Evolutionary conservation across 2,888 invertebrate genomes (phyloP), one percentile per base, ranked within the genome.

Genomic region (Papilio gigon): DNA sequence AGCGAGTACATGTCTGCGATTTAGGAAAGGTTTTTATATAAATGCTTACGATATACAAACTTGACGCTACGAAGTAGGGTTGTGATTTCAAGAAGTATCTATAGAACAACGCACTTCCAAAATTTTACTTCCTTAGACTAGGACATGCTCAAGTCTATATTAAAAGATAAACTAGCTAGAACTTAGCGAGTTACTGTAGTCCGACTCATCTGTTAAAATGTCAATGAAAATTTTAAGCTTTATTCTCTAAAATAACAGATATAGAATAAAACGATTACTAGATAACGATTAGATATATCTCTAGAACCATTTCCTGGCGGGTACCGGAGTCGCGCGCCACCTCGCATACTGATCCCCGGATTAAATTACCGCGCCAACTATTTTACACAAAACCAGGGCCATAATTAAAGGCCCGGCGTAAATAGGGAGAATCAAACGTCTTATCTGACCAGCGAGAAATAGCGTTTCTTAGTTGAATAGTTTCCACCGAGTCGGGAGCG

Each of bases 371-470:
- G 84, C 79, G 75, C 84, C 86, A 91, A 92, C 91, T 91, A 91
- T 90, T 91, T 91, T 89, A 91, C 90, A 91, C 91, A 90, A 90
- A 89, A 91, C 90, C 88, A 82, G 85, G 89, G 88, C 91, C 84
- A 90, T 90, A 92, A 92, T 92, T 92, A 92, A 92, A 91, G 88
- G 86, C 89, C 79, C 79, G 84, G 82, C 86, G 88, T 89, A 90
- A 90, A 88, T 85, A 86, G 87, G 85, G 84, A 73, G 87, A 90
- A 91, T 92, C 90, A 90, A 89, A 90, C 90, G 92, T 86, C 92
- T 92, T 92, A 92, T 92, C 92, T 90, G 90, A 88, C 90, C 89
- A 84, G 77, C 80, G 87, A 84, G 90, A 88, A 90, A 90, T 90
- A 87, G 89, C 88, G 87, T 90, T 91, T 89, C 90, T 88, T 87